Evolutionary conservation across 1,140 invertebrate species (phyloP), one percentile per base, ranked within the genome.

Genomic region (Oppia nitens): DNA sequence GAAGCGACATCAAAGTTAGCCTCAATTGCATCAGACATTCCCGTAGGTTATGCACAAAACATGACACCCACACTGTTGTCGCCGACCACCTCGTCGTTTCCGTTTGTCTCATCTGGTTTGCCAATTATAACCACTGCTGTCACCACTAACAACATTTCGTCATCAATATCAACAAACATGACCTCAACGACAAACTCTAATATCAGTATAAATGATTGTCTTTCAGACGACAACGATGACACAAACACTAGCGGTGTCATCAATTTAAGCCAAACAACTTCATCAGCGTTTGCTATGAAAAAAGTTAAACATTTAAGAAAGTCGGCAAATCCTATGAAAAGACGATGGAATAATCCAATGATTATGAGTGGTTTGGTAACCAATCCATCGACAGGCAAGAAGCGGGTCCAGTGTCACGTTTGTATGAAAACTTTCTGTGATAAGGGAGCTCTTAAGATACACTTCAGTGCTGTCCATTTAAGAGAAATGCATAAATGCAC

Each of bases 401-500:
- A 97, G 70, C 78, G 96, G 60, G 95, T 98, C 3, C 88, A 98
- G 68, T 98, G 96, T 72, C 92, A 94, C 67, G 91, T 94, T 29
- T 98, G 96, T 69, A 76, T 96, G 54, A 98, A 98, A 73, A 98
- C 94, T 27, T 99, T 98, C 74, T 99, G 96, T 77, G 96, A 99
- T 76, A 99, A 98, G 50, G 93, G 93, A 55, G 96, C 96, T 0
- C 76, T 99, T 1, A 99, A 99, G 74, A 99, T 99, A 24, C 96
- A 99, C 70, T 98, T 97, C 69, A 97, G 92, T 50, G 95, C 96
- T 0, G 96, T 99, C 4, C 96, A 99, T 72, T 71, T 98, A 57
- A 80, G 90, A 21, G 96, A 99, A 76, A 98, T 98, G 94, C 95
- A 99, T 72, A 93, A 92, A 71, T 99, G 95, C 70, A 96, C 93